A percentile compares a stretch with the other conserved stretches of the same genome.
phyloP scores from a whole-genome alignment of 2,797 vertebrate genomes.

The Choloepus didactylus region DNA sequence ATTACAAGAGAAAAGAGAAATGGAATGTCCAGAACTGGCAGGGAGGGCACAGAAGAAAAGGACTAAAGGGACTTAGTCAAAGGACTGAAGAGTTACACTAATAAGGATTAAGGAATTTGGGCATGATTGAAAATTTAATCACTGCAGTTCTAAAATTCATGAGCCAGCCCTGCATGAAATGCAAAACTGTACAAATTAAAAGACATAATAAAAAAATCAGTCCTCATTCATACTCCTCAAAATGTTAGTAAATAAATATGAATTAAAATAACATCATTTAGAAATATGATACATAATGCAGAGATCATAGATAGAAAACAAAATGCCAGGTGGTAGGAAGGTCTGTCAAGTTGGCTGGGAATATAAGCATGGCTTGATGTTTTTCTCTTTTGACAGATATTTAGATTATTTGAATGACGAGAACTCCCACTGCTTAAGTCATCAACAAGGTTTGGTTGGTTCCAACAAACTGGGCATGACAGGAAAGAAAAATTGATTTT shows the following conservation, averaged over 20 bases:
- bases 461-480: background rate
- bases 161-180: background rate
- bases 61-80: background rate
- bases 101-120: background rate
- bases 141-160: background rate
- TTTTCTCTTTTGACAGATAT: background rate
- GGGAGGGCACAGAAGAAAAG: background rate
- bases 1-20: background rate
- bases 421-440: background rate
- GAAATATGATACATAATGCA: background rate
- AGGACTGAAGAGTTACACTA: background rate
- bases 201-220: background rate
- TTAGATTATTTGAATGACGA: background rate
- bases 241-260: background rate
- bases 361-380: background rate
- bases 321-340: background rate
- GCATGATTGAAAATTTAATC: background rate
- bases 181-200: background rate
- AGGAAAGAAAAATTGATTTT: background rate
- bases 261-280: conserved; percentile 19
- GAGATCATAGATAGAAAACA: conserved; percentile 4
- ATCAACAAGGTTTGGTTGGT: background rate
- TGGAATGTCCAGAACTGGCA: background rate
- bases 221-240: background rate
- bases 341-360: background rate